phyloP scores from a whole-genome alignment of 2,797 vertebrate genomes.

The Pristis pectinata region DNA sequence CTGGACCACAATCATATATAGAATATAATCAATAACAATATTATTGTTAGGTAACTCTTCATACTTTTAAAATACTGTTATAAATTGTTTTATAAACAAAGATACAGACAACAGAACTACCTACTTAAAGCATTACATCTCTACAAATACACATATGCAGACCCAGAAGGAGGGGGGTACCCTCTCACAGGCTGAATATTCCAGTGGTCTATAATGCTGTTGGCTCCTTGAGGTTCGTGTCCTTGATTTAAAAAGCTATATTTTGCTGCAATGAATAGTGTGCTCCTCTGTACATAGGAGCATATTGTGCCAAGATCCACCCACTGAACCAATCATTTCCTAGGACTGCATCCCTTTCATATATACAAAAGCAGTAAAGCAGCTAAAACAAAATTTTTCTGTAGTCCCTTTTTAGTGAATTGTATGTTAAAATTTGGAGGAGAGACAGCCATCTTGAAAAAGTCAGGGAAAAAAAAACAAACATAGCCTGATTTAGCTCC shows the following conservation, averaged over 20 bases:
- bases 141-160: background rate
- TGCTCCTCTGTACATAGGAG: too few relatives aligned
- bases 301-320: too few relatives aligned
- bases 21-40: background rate
- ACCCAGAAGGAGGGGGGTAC: too few relatives aligned
- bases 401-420: background rate
- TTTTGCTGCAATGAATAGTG: too few relatives aligned
- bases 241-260: too few relatives aligned
- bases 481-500: background rate
- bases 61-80: background rate
- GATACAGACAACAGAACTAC: conserved; percentile 4
- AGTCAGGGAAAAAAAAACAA: background rate
- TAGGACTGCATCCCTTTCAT: too few relatives aligned
- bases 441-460: background rate
- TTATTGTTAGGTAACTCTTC: background rate
- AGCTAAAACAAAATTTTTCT: too few relatives aligned
- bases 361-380: too few relatives aligned
- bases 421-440: background rate
- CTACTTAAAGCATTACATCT: background rate
- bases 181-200: background rate
- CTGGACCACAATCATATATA: background rate
- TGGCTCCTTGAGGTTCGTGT: too few relatives aligned
- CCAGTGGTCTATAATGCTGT: background rate
- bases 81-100: background rate
- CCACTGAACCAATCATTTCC: too few relatives aligned